Percentiles rank a stretch among this genome's conserved stretches.
phyloP scores from a whole-genome alignment of 2,888 invertebrate genomes.

The Punctoribates punctum region DNA sequence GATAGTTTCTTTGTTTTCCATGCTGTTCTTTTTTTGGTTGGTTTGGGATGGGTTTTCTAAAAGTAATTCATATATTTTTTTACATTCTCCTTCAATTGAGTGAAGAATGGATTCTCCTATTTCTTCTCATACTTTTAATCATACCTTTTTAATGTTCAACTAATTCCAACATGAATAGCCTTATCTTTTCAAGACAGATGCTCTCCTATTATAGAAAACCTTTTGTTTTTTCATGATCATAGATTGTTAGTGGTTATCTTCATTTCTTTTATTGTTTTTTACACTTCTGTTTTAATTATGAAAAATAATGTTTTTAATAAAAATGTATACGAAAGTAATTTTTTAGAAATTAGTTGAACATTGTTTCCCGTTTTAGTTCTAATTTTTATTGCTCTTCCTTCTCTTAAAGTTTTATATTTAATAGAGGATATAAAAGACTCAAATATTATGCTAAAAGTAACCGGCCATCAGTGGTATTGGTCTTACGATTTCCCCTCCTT shows the following conservation, averaged over 20 bases:
- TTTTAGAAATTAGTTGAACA: constrained; percentile 47
- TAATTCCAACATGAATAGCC: constrained; percentile 49
- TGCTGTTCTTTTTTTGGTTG: constrained; percentile 8
- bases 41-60: not conserved
- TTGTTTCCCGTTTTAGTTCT: constrained; percentile 45
- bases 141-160: not conserved
- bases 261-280: too few species aligned
- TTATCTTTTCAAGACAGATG: constrained; percentile 50
- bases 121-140: constrained; percentile 15
- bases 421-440: constrained; percentile 45
- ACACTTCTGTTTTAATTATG: too few species aligned
- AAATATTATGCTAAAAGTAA: constrained; percentile 39
- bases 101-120: constrained; percentile 14
- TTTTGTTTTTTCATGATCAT: constrained; percentile 52
- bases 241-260: constrained; percentile 50
- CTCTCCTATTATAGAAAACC: constrained; percentile 50
- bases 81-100: constrained; percentile 8
- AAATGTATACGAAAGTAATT: too few species aligned
- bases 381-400: constrained; percentile 47
- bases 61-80: not conserved
- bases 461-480: constrained; percentile 59
- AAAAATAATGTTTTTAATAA: too few species aligned
- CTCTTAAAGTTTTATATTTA: constrained; percentile 42
- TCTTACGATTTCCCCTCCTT: constrained; percentile 58
- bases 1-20: constrained; percentile 25